These are phyloP conservation scores for Pantherophis guttatus DNA, from an alignment of 2,113 vertebrate species.

Conservation along the genomic window DNA sequence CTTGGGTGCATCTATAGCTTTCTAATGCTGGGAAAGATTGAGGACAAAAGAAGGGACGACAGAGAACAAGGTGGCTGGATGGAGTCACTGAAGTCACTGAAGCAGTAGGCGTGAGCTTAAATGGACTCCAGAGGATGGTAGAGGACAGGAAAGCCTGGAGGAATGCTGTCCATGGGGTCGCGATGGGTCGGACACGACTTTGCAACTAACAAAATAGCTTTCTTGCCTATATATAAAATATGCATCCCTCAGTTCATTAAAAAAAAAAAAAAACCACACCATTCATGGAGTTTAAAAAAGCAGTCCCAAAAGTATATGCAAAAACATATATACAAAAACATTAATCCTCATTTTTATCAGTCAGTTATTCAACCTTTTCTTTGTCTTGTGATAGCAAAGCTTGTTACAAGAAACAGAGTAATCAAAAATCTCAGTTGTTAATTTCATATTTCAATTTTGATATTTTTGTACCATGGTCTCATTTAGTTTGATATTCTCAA, in stretches of 20 bases:
- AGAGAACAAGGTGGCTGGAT: too few species aligned
- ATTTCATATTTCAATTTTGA: neutral
- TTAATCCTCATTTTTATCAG: neutral
- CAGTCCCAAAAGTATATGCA: neutral
- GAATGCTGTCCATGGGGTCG: too few species aligned
- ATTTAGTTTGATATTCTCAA: neutral
- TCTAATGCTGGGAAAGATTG: neutral
- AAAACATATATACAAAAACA: neutral
- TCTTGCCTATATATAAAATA: neutral
- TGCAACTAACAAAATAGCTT: neutral
- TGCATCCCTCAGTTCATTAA: neutral
- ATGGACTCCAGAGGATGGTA: too few species aligned
- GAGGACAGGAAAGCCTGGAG: too few species aligned
- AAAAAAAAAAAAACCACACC: neutral
- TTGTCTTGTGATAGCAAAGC: neutral
- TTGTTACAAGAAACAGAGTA: neutral
- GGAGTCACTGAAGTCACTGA: too few species aligned
- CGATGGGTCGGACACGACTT: too few species aligned
- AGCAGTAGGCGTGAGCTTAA: too few species aligned
- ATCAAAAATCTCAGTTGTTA: neutral
- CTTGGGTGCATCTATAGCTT: neutral
- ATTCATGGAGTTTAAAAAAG: neutral
- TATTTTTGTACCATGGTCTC: neutral
- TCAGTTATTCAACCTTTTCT: neutral
- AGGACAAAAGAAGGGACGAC: too few species aligned